Percentiles rank a stretch among this genome's conserved stretches.
phyloP scores from a whole-genome alignment of 2,888 invertebrate genomes.

The Dicycla oo region DNA sequence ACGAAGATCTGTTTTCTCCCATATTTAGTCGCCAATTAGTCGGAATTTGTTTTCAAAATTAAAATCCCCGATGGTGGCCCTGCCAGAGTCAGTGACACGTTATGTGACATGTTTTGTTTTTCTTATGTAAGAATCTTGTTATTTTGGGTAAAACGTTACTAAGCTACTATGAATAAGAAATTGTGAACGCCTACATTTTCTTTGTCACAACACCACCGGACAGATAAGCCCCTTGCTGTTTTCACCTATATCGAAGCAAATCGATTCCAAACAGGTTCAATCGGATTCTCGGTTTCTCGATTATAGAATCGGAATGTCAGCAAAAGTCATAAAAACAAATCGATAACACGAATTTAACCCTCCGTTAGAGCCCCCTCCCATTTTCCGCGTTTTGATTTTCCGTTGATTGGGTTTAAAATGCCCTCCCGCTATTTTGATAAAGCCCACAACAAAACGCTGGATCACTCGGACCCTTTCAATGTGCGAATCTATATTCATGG shows the following conservation, averaged over 20 bases:
- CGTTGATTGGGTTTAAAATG: constrained; percentile 89
- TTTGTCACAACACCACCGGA: background rate
- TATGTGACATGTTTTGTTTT: constrained; percentile 16
- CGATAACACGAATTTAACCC: constrained; percentile 89
- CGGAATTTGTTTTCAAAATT: no score
- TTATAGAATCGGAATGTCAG: constrained; percentile 82
- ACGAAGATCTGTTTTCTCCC: no score
- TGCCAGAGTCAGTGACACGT: no score
- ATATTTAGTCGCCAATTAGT: no score
- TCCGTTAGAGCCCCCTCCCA: constrained; percentile 86
- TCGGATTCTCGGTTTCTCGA: constrained; percentile 63
- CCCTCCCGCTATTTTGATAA: constrained; percentile 85
- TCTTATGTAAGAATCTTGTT: constrained; percentile 5
- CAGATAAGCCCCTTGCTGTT: constrained; percentile 26
- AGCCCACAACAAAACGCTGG: constrained; percentile 81
- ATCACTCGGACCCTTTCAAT: constrained; percentile 75
- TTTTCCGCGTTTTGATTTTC: constrained; percentile 90
- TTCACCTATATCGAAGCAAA: constrained; percentile 48
- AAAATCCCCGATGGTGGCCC: no score
- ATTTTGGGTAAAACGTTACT: constrained; percentile 5
- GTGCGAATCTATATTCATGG: constrained; percentile 71
- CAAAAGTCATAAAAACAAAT: constrained; percentile 88
- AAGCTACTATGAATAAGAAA: constrained; percentile 9
- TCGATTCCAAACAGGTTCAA: constrained; percentile 57
- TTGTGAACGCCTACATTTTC: background rate